Base-by-base conservation (phyloP, 2,888 invertebrate genomes). In the Nomada flava region DNA sequence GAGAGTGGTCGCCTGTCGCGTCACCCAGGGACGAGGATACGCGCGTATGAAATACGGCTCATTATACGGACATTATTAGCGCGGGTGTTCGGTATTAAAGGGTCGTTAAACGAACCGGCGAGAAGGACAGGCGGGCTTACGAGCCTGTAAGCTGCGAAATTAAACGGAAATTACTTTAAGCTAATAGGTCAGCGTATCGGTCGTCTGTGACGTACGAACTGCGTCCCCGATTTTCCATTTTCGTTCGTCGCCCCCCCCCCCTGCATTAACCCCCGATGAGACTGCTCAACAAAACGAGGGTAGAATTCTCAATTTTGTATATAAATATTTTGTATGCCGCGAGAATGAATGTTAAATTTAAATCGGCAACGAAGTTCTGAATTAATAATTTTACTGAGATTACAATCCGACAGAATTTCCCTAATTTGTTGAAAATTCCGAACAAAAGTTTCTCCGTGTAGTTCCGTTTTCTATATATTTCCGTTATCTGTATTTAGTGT, bases 121-220 rank as follows among this genome's bases (percentile, higher is more conserved):
- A n/a, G 65, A 26, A 63, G 47, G 50, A 50, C 53, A 53, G 65
- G 29, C 18, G n/a, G 13, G 29, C 47, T 59, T 18, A 44, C 62
- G 13, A 26, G 50, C 44, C 77, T 44, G 78, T 80, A 71, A 82
- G 77, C 85, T 70, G 57, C 70, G 86, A 89, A 88, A 89, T 88
- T 88, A 89, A 89, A 83, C 89, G 89, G 88, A 89, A 88, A 88
- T 89, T 88, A 89, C 83, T 88, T 87, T 89, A 88, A 84, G 89
- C 84, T 85, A 88, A 89, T 86, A 80, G 83, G 88, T 84, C 84
- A 84, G 84, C 75, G 69, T 69, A 84, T 84, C 84, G 84, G 84
- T 52, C 70, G 64, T 36, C 36, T 63, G 60, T 82, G 83, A 82
- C 77, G 78, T 60, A 20, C 70, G 23, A n/a, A 20, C 65, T 68